phyloP scores from a whole-genome alignment of 2,888 invertebrate species.

The Euplagia quadripunctaria region DNA sequence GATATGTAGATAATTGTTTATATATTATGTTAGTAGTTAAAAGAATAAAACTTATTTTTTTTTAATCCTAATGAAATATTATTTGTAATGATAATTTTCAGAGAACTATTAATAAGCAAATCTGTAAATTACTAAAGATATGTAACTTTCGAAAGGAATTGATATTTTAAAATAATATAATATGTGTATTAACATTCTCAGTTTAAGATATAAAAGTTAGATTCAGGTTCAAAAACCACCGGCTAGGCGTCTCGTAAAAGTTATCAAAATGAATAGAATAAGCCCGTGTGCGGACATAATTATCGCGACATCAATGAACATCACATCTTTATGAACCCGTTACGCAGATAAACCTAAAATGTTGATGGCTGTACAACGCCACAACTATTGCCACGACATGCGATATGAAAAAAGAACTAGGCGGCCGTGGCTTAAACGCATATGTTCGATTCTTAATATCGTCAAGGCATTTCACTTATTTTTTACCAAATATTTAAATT shows the following conservation, averaged over 20 bases:
- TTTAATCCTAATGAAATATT: background rate
- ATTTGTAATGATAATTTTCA: background rate
- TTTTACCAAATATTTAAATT: constrained; percentile 26
- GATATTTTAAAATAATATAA: constrained; percentile 1
- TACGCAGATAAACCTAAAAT: constrained; percentile 76
- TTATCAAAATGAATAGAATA: constrained; percentile 64
- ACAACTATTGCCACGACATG: constrained; percentile 63
- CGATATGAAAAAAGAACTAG: constrained; percentile 52
- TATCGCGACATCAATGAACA: constrained; percentile 75
- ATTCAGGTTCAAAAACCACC: constrained; percentile 44
- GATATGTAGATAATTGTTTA: background rate
- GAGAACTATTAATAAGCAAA: constrained; percentile 3
- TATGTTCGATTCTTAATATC: constrained; percentile 29
- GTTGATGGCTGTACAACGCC: constrained; percentile 59
- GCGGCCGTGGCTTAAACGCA: constrained; percentile 19
- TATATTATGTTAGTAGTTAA: background rate
- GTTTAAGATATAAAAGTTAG: background rate
- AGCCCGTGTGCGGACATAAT: constrained; percentile 66
- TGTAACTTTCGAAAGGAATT: background rate
- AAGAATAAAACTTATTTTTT: background rate
- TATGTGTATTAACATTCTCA: background rate
- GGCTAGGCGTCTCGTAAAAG: constrained; percentile 53
- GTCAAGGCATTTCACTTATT: constrained; percentile 41
- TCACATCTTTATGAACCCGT: constrained; percentile 73
- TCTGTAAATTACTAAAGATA: background rate